phyloP scores from a whole-genome alignment of 2,888 invertebrate species.

The Notodonta dromedarius region DNA sequence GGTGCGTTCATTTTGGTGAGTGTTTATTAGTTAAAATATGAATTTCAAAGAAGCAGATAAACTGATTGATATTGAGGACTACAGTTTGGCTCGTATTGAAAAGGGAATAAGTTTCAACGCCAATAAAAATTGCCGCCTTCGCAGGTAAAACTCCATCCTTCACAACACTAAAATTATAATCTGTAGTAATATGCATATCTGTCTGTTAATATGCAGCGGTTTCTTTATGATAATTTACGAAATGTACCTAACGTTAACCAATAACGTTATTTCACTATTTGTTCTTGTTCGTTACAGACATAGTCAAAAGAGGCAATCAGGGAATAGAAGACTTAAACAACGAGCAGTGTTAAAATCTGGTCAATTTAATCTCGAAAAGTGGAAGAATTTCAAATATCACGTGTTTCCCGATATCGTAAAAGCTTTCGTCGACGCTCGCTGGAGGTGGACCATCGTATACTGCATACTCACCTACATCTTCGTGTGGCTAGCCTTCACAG shows the following conservation, averaged over 20 bases:
- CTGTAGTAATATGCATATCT: no score
- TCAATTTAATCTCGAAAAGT: constrained; percentile 92
- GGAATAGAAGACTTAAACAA: constrained; percentile 41
- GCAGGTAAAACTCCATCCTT: constrained; percentile 19
- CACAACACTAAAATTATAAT: no score
- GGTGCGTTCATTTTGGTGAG: constrained; percentile 13
- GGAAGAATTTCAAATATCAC: constrained; percentile 86
- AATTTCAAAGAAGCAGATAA: constrained; percentile 18
- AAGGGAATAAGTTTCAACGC: constrained; percentile 11
- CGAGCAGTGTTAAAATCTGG: constrained; percentile 93
- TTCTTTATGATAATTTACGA: no score
- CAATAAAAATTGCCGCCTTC: constrained; percentile 12
- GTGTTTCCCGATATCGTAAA: constrained; percentile 91
- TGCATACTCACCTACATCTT: constrained; percentile 93
- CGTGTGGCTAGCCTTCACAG: constrained; percentile 94
- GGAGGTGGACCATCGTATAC: constrained; percentile 95
- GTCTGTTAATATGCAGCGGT: no score
- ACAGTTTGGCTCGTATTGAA: constrained; percentile 19
- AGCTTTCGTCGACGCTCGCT: constrained; percentile 91
- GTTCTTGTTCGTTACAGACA: constrained; percentile 35
- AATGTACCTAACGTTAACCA: no score
- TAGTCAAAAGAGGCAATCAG: constrained; percentile 42
- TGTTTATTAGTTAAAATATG: constrained; percentile 14
- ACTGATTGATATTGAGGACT: constrained; percentile 11
- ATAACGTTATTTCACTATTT: no score